Base-by-base conservation (phyloP, 2,797 vertebrate genomes). In the Acanthurus leucopareius region DNA sequence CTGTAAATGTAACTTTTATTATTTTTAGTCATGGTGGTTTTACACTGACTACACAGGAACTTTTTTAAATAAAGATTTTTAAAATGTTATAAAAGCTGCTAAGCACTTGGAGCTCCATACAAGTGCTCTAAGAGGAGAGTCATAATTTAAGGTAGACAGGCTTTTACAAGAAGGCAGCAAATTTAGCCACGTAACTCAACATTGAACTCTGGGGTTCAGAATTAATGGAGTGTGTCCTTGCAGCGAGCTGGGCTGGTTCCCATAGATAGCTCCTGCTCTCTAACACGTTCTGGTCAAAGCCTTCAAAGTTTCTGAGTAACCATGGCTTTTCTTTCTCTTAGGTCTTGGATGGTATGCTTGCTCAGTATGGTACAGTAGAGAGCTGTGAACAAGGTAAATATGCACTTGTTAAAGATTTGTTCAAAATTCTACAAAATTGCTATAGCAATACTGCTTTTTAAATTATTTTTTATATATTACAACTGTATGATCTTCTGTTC, bases 321-420 rank as follows among this genome's bases (percentile, higher is more conserved):
- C 35, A n/a, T 77, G 35, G 7, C 13, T 70, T 65, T 75, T 61
- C 40, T 75, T 14, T 75, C 51, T 63, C 69, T 35, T 80, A 99
- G 98, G 98, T 99, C 74, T 94, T 99, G 96, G 98, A 99, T 77
- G 94, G 98, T 88, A 96, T 99, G 93, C 95, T 99, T 89, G 98
- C 97, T 85, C 97, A 99, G 87, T 99, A 99, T 91, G 98, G 98
- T 91, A 93, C 96, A 81, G 98, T 99, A 92, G 98, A 99, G 92
- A 98, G 94, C 96, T 99, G 98, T 96, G 98, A 99, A 95, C 98
- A 99, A 99, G 98, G 98, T 99, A 91, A 85, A 79, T 28, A 49
- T 16, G 5, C 32, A 3, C 7, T 58, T 49, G 2, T 56, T 65
- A 25, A 35, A 48, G 25, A 22, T 80, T 64, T 59, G 7, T 32